phyloP scores from a whole-genome alignment of 2,888 invertebrate species.

The Lomographa bimaculata region DNA sequence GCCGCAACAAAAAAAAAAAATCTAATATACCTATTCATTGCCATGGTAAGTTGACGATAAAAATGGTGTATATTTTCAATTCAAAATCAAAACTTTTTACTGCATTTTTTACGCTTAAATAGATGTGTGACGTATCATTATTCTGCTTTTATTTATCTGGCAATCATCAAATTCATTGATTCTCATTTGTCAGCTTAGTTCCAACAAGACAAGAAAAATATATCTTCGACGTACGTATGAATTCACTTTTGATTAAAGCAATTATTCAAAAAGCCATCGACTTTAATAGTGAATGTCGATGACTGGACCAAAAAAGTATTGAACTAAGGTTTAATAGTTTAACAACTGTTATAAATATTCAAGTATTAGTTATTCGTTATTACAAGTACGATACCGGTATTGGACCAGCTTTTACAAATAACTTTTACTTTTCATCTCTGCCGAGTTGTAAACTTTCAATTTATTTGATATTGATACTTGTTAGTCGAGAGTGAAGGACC shows the following conservation, averaged over 20 bases:
- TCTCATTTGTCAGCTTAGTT: too few relatives aligned
- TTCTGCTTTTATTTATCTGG: too few relatives aligned
- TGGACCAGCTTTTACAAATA: conserved; percentile 14
- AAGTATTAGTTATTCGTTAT: background rate
- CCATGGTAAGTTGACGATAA: too few relatives aligned
- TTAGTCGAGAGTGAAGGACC: too few relatives aligned
- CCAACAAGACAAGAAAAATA: background rate
- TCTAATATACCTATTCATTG: too few relatives aligned
- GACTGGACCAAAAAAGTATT: too few relatives aligned
- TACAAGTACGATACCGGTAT: conserved; percentile 7
- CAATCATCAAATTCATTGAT: background rate
- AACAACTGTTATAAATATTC: conserved; percentile 8
- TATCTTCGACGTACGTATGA: conserved; percentile 1
- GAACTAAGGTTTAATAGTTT: conserved; percentile 3
- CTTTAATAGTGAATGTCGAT: background rate
- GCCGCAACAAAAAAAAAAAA: too few relatives aligned
- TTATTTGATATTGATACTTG: conserved; percentile 7
- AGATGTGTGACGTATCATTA: too few relatives aligned
- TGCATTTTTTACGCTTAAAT: too few relatives aligned
- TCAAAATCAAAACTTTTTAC: too few relatives aligned
- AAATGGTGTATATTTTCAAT: too few relatives aligned
- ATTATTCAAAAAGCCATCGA: conserved; percentile 10
- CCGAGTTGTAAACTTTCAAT: conserved; percentile 15
- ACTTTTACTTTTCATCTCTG: conserved; percentile 21
- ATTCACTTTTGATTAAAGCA: conserved; percentile 1